These are phyloP conservation scores for Mongoloraphidia duomilia DNA, from an alignment of 2,888 invertebrate species.

Conservation along the genomic window DNA sequence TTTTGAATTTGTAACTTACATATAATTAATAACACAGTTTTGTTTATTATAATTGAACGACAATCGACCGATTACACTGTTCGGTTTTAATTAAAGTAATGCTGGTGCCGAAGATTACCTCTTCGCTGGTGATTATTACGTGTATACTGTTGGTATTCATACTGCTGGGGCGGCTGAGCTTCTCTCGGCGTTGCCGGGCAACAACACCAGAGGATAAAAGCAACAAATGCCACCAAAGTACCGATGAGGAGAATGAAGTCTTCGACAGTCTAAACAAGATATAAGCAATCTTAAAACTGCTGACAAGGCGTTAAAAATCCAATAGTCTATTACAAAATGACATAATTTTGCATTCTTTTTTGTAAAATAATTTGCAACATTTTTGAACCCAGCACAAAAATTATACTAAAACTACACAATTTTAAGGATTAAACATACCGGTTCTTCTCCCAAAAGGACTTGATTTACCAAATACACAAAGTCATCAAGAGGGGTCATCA, in stretches of 20 bases:
- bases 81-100: neutral
- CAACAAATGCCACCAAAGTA: conserved; percentile 45
- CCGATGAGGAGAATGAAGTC: conserved; percentile 45
- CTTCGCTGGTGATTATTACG: conserved; percentile 20
- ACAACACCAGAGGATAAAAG: conserved; percentile 48
- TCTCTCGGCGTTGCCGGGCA: conserved; percentile 35
- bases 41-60: too few relatives aligned
- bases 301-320: too few relatives aligned
- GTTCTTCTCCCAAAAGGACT: conserved; percentile 43
- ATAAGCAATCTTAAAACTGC: conserved; percentile 1
- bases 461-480: conserved; percentile 44
- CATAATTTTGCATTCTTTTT: too few relatives aligned
- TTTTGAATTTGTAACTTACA: too few relatives aligned
- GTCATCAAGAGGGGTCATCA: conserved; percentile 44
- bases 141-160: conserved; percentile 25
- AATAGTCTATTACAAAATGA: neutral
- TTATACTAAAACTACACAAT: neutral
- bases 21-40: too few relatives aligned
- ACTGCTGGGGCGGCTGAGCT: conserved; percentile 21
- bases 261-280: conserved; percentile 37
- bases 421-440: conserved; percentile 30
- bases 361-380: neutral
- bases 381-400: neutral
- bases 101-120: neutral
- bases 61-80: too few relatives aligned